phyloP scores from a whole-genome alignment of 2,113 vertebrate genomes.

The Sitta europaea region DNA sequence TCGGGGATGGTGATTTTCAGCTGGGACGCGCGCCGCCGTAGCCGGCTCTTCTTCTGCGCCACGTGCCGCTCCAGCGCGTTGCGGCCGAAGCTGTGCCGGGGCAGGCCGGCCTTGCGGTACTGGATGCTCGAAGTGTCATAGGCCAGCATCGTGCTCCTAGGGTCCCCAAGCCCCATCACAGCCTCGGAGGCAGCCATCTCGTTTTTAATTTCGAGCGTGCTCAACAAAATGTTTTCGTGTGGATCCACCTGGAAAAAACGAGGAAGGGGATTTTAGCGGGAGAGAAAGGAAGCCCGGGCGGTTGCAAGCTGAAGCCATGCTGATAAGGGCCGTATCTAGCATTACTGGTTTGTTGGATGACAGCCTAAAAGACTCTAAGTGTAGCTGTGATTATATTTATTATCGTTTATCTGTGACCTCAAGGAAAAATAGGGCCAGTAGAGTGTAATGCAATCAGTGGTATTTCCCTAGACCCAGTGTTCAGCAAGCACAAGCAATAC shows the following conservation, averaged over 20 bases:
- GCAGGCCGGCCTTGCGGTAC: constrained; percentile 91
- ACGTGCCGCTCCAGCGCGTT: constrained; percentile 91
- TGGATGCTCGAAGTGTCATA: constrained; percentile 93
- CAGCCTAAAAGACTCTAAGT: not conserved
- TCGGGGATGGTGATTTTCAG: constrained; percentile 97
- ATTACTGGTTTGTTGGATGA: not conserved
- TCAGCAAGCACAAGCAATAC: not conserved
- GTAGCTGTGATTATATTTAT: not conserved
- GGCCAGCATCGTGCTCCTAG: constrained; percentile 90
- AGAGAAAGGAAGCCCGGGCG: not conserved
- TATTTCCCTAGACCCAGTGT: not conserved
- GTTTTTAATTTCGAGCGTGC: constrained; percentile 96
- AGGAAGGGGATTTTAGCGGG: not conserved
- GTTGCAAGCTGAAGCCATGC: not conserved
- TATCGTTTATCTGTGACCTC: not conserved
- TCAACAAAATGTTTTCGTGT: constrained; percentile 96
- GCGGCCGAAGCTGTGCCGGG: constrained; percentile 90
- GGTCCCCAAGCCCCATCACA: constrained; percentile 91
- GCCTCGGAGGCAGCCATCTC: constrained; percentile 94
- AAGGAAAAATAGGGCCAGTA: not conserved
- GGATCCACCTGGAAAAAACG: constrained; percentile 86
- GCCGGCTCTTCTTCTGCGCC: constrained; percentile 93
- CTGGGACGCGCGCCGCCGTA: constrained; percentile 92
- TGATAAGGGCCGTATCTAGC: not conserved
- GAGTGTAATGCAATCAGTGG: not conserved